Evolutionary conservation across 2,888 invertebrate genomes (phyloP).

Genomic region (Dinocampus coccinellae): DNA sequence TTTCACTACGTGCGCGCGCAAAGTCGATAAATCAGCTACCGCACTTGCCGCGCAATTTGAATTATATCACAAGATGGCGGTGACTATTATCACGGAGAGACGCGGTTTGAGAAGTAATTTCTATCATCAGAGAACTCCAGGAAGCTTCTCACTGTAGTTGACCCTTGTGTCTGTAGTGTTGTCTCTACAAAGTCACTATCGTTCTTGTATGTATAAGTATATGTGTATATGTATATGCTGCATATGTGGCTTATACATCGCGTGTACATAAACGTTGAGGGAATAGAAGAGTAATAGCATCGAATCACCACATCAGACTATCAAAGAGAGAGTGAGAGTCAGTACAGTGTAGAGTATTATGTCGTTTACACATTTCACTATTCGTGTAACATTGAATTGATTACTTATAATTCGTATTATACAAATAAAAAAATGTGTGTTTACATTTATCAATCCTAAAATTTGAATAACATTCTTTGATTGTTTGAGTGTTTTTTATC

Average conservation of each 20-base stretch:
- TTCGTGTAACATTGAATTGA: background rate
- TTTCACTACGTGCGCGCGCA: background rate
- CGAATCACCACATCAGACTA: background rate
- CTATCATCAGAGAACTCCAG: background rate
- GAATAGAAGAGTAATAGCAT: background rate
- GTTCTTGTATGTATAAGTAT: background rate
- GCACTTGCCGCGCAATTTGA: slow-evolving; percentile 7
- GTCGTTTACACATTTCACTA: background rate
- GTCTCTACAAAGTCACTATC: slow-evolving; percentile 3
- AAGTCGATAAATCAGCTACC: background rate
- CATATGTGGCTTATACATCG: background rate
- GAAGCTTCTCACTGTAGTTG: background rate
- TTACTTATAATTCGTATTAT: background rate
- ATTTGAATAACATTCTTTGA: background rate
- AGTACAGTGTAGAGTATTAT: background rate
- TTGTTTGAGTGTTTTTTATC: background rate
- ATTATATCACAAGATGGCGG: background rate
- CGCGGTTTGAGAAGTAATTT: background rate
- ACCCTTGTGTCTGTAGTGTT: background rate
- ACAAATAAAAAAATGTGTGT: background rate
- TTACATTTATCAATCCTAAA: background rate
- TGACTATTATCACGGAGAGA: background rate
- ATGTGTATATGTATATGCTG: background rate
- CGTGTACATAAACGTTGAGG: background rate
- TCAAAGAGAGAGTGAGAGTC: background rate